Evolutionary conservation across 1,140 invertebrate species (phyloP).

Genomic region (Pogonus chalceus): DNA sequence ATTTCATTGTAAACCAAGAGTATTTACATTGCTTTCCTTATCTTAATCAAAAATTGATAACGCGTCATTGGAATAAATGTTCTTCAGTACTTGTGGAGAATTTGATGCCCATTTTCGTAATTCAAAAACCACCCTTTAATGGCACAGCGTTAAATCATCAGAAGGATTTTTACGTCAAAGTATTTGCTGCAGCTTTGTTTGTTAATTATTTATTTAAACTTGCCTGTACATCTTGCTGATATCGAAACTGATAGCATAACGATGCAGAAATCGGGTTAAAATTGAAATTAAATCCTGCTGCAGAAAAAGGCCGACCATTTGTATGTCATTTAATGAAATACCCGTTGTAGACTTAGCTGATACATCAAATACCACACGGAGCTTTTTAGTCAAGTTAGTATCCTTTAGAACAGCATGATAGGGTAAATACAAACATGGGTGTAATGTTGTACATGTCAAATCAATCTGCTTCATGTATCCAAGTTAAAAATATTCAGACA

Average conservation of each 20-base stretch:
- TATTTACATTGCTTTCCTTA: constrained; percentile 4
- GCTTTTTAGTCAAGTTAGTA: constrained; percentile 19
- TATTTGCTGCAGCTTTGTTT: constrained; percentile 31
- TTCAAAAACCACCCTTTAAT: constrained; percentile 16
- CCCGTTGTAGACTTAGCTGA: constrained; percentile 24
- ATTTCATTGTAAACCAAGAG: neutral
- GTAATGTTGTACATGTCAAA: too few relatives aligned
- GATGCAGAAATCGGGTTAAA: constrained; percentile 18
- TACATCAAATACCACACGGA: constrained; percentile 23
- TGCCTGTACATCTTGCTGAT: constrained; percentile 39
- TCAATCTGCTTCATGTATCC: too few relatives aligned
- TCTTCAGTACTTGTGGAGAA: neutral
- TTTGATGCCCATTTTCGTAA: constrained; percentile 26
- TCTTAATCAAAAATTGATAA: neutral
- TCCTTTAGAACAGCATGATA: constrained; percentile 27
- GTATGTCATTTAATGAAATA: constrained; percentile 29
- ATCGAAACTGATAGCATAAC: constrained; percentile 25
- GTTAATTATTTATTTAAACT: constrained; percentile 25
- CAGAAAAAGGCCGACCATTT: constrained; percentile 20
- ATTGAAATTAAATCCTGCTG: constrained; percentile 24
- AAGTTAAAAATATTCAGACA: too few relatives aligned
- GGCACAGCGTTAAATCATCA: constrained; percentile 20
- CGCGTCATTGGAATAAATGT: neutral
- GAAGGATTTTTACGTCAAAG: constrained; percentile 29
- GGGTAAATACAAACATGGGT: constrained; percentile 30